Conservation (phyloP, 2,113 vertebrate species). For the Sceloporus undulatus region DNA sequence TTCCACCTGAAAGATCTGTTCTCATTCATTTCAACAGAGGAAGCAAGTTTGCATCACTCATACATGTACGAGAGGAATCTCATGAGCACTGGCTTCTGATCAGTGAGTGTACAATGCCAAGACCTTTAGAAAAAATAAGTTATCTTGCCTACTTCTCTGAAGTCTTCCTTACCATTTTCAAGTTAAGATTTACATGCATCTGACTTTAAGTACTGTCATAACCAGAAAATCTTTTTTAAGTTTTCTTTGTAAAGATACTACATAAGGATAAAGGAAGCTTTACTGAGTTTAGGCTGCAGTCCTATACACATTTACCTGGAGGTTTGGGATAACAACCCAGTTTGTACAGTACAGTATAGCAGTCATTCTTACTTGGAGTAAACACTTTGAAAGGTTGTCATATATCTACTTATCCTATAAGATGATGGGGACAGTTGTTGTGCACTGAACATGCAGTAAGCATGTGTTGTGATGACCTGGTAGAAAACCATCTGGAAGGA, state of each 20-base stretch:
- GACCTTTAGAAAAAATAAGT: background rate
- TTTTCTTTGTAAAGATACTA: background rate
- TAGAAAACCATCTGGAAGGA: background rate
- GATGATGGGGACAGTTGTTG: background rate
- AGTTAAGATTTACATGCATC: background rate
- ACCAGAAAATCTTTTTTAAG: background rate
- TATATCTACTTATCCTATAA: background rate
- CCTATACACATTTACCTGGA: background rate
- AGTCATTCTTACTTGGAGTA: background rate
- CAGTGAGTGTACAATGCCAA: background rate
- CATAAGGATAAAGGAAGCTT: background rate
- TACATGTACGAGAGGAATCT: background rate
- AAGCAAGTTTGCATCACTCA: background rate
- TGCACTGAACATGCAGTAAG: background rate
- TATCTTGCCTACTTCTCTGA: background rate
- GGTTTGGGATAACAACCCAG: no score
- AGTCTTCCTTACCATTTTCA: background rate
- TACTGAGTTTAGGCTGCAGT: background rate
- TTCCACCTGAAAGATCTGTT: background rate
- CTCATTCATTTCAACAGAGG: background rate
- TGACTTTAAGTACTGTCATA: background rate
- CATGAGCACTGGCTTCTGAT: background rate
- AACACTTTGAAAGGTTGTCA: background rate
- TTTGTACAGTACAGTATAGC: background rate
- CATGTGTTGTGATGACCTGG: no score